Conservation (phyloP, 1,140 invertebrate species). For the Macrotrachela quadricornifera region DNA sequence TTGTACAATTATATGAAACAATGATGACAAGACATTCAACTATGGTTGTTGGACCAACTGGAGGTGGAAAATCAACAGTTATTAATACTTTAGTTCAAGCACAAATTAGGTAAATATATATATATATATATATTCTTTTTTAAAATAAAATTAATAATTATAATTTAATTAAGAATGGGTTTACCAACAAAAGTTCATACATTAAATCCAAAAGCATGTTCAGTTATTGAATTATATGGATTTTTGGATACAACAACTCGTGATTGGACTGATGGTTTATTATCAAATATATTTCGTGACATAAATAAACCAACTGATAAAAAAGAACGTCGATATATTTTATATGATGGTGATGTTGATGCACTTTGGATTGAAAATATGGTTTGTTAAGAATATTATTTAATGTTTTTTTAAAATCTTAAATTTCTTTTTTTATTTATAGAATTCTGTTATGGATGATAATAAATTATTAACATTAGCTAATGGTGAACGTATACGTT, state of each 20-base stretch:
- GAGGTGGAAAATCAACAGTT: slow-evolving; percentile 66
- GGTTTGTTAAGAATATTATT: slow-evolving; percentile 25
- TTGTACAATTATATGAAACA: slow-evolving; percentile 69
- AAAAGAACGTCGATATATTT: slow-evolving; percentile 51
- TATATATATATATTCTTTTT: too few relatives aligned
- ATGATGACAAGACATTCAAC: slow-evolving; percentile 75
- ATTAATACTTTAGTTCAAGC: slow-evolving; percentile 54
- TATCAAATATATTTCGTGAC: slow-evolving; percentile 69
- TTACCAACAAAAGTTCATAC: slow-evolving; percentile 50
- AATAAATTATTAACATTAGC: slow-evolving; percentile 65
- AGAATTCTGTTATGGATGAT: slow-evolving; percentile 79
- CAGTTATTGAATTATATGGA: slow-evolving; percentile 70
- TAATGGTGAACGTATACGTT: slow-evolving; percentile 63
- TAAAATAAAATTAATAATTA: not conserved
- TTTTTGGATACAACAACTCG: slow-evolving; percentile 55
- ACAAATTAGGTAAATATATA: slow-evolving; percentile 34
- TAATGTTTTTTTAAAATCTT: too few relatives aligned
- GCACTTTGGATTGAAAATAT: slow-evolving; percentile 81
- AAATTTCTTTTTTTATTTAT: too few relatives aligned
- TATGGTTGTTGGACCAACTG: slow-evolving; percentile 72
- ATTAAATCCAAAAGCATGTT: slow-evolving; percentile 56
- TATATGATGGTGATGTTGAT: slow-evolving; percentile 80
- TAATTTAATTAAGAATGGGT: slow-evolving; percentile 36
- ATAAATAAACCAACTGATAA: slow-evolving; percentile 51
- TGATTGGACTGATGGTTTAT: slow-evolving; percentile 72